Evolutionary conservation across 2,113 vertebrate genomes (phyloP), one percentile per base, ranked within the genome.

Genomic region (Podiceps cristatus): DNA sequence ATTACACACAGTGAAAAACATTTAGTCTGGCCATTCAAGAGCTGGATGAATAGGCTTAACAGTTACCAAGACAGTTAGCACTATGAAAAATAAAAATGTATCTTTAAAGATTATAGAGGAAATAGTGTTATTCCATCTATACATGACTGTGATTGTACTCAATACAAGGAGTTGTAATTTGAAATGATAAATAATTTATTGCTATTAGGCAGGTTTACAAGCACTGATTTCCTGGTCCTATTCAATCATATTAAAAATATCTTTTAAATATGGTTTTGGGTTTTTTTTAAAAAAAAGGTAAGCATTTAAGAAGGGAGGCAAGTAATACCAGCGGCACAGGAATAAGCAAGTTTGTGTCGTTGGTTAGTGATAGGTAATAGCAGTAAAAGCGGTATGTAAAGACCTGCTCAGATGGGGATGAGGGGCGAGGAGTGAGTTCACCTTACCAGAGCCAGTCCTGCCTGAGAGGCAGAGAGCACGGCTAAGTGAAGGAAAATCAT

Each of bases 321-420:
- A 33, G 56, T 62, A 55, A 62, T 66, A 55, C 5, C 27, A 49
- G 81, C 3, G 33, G 88, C 45, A 67, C 52, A 76, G 45, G 50
- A 95, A 94, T 16, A 52, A 97, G 68, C 17, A 60, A 42, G 56
- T 94, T 66, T 77, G 35, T 93, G 94, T 63, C 80, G 91, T 97
- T 98, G 96, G 97, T 96, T 75, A 97, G 88, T 73, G 92, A 76
- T 47, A 88, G 85, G 86, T 66, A 96, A 86, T 79, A 97, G 98
- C 96, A 97, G 97, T 93, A 97, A 96, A 98, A 98, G 97, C 78
- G 96, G 95, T 53, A 56, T 93, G 96, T 80, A 91, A 97, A 98
- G 96, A 91, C 90, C 98, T 96, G 87, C 88, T 98, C 97, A 92
- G 84, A 95, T 78, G 84, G 76, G 71, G 53, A 18, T 79, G 84